Conservation (phyloP, 2,797 vertebrate genomes). For the Sebastes oblongus region DNA sequence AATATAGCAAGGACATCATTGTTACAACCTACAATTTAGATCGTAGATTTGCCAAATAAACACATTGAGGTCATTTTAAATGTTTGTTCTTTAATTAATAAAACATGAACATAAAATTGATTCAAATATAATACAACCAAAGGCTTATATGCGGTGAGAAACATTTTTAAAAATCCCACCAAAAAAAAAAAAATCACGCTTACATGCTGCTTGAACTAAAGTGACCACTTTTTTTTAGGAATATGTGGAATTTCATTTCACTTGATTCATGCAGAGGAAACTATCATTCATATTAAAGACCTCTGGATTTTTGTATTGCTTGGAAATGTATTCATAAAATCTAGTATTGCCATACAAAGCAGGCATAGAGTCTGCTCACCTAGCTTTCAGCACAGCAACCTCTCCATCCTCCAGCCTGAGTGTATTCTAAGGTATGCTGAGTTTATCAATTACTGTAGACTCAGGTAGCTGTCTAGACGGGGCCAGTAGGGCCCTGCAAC, state of each 20-base stretch:
- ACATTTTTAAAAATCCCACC: no score
- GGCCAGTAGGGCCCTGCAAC: slow-evolving; percentile 24
- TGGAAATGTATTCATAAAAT: not conserved
- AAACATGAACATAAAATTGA: not conserved
- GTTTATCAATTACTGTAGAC: slow-evolving; percentile 50
- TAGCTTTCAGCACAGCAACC: not conserved
- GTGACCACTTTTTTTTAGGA: not conserved
- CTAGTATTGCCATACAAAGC: not conserved
- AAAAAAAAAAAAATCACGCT: no score
- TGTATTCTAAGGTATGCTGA: slow-evolving; percentile 10
- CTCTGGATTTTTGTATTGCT: not conserved
- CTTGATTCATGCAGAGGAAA: not conserved
- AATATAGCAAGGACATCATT: not conserved
- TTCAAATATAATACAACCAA: not conserved
- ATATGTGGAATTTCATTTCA: not conserved
- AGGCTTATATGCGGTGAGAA: no score
- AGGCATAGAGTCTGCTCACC: not conserved
- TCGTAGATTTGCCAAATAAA: not conserved
- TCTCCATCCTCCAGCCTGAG: not conserved
- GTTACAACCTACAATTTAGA: not conserved
- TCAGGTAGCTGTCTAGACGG: slow-evolving; percentile 22
- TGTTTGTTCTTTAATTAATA: not conserved
- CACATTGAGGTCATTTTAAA: not conserved
- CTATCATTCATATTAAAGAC: not conserved
- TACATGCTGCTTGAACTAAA: not conserved